Evolutionary conservation across 2,113 vertebrate genomes (phyloP).

Genomic region (Cairina moschata): DNA sequence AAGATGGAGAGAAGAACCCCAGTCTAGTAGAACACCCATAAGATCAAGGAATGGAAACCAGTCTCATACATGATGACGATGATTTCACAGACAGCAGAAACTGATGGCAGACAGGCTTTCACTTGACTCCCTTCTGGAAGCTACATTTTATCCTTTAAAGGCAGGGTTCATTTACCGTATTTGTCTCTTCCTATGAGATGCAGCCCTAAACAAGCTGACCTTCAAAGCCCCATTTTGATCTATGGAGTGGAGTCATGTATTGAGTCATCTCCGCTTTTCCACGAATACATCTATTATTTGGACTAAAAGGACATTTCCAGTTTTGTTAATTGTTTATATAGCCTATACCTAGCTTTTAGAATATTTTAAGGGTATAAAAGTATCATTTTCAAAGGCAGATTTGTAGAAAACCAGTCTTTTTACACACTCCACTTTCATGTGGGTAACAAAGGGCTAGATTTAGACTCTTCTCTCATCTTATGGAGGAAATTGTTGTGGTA

Average conservation of each 20-base stretch:
- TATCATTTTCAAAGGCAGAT: neutral
- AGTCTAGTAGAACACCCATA: neutral
- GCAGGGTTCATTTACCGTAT: neutral
- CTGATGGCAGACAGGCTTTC: neutral
- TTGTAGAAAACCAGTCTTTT: neutral
- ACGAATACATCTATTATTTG: neutral
- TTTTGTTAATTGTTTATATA: neutral
- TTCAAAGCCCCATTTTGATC: neutral
- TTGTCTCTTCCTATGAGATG: neutral
- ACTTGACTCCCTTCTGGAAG: neutral
- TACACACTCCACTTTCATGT: neutral
- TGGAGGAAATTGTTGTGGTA: neutral
- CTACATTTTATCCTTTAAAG: neutral
- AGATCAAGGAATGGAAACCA: neutral
- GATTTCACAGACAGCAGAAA: neutral
- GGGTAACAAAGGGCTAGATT: neutral
- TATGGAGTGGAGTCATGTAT: neutral
- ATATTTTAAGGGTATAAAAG: neutral
- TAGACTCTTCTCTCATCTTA: neutral
- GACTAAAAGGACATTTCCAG: neutral
- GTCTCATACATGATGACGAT: neutral
- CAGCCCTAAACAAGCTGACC: neutral
- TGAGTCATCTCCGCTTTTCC: neutral
- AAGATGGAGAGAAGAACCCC: neutral
- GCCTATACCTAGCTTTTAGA: neutral